phyloP scores from a whole-genome alignment of 2,113 vertebrate genomes.

The Elanoides forficatus region DNA sequence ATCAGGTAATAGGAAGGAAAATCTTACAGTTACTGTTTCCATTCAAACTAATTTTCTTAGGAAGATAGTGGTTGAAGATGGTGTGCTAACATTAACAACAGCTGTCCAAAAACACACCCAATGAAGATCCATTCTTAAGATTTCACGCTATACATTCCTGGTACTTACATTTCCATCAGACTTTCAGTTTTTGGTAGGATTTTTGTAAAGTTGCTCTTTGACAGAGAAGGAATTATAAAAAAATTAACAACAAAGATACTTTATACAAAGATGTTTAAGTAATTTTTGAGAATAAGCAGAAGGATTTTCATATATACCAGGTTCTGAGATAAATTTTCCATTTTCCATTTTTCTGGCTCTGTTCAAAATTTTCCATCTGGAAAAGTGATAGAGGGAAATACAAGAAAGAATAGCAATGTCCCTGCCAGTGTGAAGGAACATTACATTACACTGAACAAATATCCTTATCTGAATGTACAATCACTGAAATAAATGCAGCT shows the following conservation, averaged over 20 bases:
- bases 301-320: neutral
- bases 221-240: neutral
- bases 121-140: neutral
- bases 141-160: neutral
- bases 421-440: slow-evolving; percentile 56
- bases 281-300: neutral
- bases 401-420: slow-evolving; percentile 54
- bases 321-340: slow-evolving; percentile 1
- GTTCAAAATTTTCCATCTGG: slow-evolving; percentile 52
- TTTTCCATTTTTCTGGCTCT: slow-evolving; percentile 27
- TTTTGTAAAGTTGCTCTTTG: neutral
- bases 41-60: neutral
- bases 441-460: slow-evolving; percentile 53
- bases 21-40: neutral
- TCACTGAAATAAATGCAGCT: slow-evolving; percentile 67
- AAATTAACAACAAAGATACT: neutral
- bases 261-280: neutral
- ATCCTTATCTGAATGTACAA: slow-evolving; percentile 62
- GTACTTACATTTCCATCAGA: neutral
- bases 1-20: neutral
- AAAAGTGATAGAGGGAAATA: slow-evolving; percentile 48
- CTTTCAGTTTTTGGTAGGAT: neutral
- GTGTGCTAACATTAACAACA: neutral
- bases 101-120: neutral
- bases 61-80: neutral